phyloP scores from a whole-genome alignment of 2,113 vertebrate species.

The Tauraco erythrolophus region DNA sequence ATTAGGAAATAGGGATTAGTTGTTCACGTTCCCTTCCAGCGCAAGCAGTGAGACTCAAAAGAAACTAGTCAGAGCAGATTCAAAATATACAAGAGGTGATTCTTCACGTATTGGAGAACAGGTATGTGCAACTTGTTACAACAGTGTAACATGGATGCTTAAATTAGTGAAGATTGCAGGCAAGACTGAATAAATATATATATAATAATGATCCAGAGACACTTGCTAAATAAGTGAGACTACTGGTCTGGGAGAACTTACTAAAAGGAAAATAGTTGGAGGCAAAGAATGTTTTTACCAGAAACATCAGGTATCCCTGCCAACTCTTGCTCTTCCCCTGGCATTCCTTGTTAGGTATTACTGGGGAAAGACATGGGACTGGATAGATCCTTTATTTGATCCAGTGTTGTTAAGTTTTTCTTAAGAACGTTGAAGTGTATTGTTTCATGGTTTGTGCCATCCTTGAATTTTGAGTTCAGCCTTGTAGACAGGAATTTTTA shows the following conservation, averaged over 20 bases:
- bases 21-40: not conserved
- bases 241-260: not conserved
- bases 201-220: not conserved
- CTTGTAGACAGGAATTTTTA: not conserved
- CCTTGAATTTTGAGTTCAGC: not conserved
- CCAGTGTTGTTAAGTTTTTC: not conserved
- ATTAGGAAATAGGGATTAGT: not conserved
- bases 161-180: not conserved
- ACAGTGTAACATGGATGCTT: not conserved
- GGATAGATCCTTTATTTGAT: not conserved
- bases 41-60: not conserved
- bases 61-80: not conserved
- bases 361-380: not conserved
- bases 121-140: not conserved
- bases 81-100: rapidly evolving
- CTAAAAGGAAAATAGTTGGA: not conserved
- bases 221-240: not conserved
- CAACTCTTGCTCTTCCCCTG: not conserved
- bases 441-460: not conserved
- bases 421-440: not conserved
- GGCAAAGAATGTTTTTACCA: not conserved
- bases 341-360: not conserved
- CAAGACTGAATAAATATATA: rapidly evolving
- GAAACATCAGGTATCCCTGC: not conserved
- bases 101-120: not conserved